Conservation (phyloP, 2,797 vertebrate genomes). For the Carduelis carduelis region DNA sequence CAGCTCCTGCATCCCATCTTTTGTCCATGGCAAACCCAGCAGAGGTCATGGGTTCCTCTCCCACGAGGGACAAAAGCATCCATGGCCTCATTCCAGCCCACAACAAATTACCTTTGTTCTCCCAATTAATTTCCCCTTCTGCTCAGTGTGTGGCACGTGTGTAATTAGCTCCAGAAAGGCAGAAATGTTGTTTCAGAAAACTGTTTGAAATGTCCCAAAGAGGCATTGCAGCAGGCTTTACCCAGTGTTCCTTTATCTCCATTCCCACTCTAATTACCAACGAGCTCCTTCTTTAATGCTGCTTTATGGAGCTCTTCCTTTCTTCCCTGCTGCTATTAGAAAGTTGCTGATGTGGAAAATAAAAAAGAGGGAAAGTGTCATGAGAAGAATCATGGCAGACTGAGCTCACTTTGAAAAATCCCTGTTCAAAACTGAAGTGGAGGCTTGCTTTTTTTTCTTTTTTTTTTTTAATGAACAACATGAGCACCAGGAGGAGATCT, state of each 20-base stretch:
- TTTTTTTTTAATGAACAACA: not conserved
- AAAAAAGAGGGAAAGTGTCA: not conserved
- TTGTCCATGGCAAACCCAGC: not conserved
- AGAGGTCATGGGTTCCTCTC: not conserved
- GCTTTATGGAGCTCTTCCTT: slow-evolving; percentile 30
- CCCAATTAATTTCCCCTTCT: slow-evolving; percentile 58
- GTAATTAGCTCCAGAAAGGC: slow-evolving; percentile 45
- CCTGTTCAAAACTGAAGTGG: not conserved
- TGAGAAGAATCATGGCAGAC: not conserved
- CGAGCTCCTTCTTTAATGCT: slow-evolving; percentile 32
- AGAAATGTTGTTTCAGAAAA: slow-evolving; percentile 47
- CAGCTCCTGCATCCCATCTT: not conserved
- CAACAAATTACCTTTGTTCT: slow-evolving; percentile 63
- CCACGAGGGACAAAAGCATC: not conserved
- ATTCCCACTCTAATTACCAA: slow-evolving; percentile 43
- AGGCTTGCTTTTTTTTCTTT: not conserved
- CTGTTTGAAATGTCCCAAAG: slow-evolving; percentile 34
- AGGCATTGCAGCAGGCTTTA: slow-evolving; percentile 32
- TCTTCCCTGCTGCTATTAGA: not conserved
- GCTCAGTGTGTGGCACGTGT: slow-evolving; percentile 31
- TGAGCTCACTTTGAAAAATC: slow-evolving; percentile 1
- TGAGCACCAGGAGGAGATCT: not conserved
- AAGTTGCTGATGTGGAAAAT: slow-evolving; percentile 26
- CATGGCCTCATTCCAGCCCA: slow-evolving; percentile 1
- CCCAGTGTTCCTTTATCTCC: not conserved